These are phyloP conservation scores for Machimus atricapillus DNA, from an alignment of 2,888 invertebrate species.

Conservation along the genomic window DNA sequence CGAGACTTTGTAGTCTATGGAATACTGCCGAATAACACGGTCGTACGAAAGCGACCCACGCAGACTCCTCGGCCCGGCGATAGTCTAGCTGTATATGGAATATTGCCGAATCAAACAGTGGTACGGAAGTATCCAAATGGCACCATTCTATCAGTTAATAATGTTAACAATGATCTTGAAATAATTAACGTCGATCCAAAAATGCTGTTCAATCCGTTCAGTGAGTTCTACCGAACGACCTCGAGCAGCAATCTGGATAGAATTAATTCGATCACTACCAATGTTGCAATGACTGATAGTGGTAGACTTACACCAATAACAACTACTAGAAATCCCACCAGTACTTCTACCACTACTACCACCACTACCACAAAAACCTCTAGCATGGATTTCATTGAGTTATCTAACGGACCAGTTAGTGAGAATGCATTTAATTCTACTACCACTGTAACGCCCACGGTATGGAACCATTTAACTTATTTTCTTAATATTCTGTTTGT, in stretches of 20 bases:
- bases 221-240: constrained; percentile 51
- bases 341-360: background rate
- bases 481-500: background rate
- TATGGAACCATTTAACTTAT: constrained; percentile 18
- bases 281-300: constrained; percentile 47
- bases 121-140: constrained; percentile 83
- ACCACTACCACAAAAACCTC: background rate
- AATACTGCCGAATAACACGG: constrained; percentile 79
- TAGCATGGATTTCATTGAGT: constrained; percentile 16
- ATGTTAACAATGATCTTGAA: constrained; percentile 66
- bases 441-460: constrained; percentile 22
- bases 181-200: constrained; percentile 69
- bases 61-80: constrained; percentile 70
- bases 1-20: constrained; percentile 78
- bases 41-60: constrained; percentile 79
- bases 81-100: constrained; percentile 70
- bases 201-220: constrained; percentile 67
- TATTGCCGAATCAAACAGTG: constrained; percentile 80
- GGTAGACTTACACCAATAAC: constrained; percentile 48
- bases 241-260: constrained; percentile 45
- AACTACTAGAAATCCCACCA: constrained; percentile 34
- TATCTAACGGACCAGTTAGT: constrained; percentile 14
- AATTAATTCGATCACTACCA: constrained; percentile 43
- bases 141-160: constrained; percentile 73
- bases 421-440: constrained; percentile 20